phyloP scores from a whole-genome alignment of 2,113 vertebrate species.

The Rhinopomastus cyanomelas region DNA sequence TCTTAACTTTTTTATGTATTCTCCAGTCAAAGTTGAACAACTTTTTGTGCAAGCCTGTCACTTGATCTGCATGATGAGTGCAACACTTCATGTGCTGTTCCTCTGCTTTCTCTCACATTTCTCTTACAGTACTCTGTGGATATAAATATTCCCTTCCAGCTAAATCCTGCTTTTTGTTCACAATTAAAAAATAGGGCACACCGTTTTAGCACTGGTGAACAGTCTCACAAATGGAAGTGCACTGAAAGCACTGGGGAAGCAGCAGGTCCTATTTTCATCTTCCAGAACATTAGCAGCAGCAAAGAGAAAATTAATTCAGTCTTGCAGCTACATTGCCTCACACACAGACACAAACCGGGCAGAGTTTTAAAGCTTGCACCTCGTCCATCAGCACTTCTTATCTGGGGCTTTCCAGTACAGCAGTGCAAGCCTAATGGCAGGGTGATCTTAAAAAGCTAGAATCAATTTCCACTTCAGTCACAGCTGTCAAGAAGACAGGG shows the following conservation, averaged over 20 bases:
- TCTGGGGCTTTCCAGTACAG: slow-evolving; percentile 15
- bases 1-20: neutral
- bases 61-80: neutral
- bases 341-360: neutral
- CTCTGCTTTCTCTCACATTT: neutral
- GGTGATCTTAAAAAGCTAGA: slow-evolving; percentile 2
- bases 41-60: neutral
- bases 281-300: neutral
- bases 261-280: neutral
- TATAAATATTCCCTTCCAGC: neutral
- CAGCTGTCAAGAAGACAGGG: neutral
- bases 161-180: neutral
- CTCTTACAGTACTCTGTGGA: neutral
- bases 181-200: neutral
- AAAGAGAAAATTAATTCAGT: slow-evolving; percentile 3
- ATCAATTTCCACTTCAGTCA: slow-evolving; percentile 26
- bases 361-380: slow-evolving; percentile 30
- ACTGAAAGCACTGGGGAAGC: neutral
- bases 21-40: neutral
- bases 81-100: neutral
- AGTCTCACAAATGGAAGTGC: neutral
- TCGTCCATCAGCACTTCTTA: neutral
- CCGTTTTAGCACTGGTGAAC: neutral
- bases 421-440: neutral
- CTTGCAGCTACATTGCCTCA: slow-evolving; percentile 11